phyloP scores from a whole-genome alignment of 2,797 vertebrate genomes.

The Gallinago nigripennis region DNA sequence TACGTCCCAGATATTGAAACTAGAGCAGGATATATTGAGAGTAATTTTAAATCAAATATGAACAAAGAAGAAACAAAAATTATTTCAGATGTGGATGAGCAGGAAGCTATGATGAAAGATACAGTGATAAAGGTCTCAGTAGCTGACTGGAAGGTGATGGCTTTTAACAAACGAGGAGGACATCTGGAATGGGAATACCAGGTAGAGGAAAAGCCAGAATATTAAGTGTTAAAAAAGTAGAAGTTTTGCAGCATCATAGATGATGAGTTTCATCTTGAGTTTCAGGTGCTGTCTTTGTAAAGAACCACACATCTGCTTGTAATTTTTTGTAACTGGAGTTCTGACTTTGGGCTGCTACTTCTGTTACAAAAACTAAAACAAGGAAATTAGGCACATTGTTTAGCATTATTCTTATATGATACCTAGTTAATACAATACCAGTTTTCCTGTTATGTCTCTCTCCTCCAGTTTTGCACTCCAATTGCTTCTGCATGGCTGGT shows the following conservation, averaged over 20 bases:
- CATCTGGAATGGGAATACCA: slow-evolving; percentile 96
- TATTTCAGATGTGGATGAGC: slow-evolving; percentile 86
- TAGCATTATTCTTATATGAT: neutral
- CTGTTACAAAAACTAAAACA: neutral
- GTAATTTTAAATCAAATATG: slow-evolving; percentile 76
- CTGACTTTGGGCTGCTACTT: neutral
- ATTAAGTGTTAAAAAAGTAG: neutral
- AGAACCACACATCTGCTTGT: neutral
- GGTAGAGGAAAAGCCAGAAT: slow-evolving; percentile 74
- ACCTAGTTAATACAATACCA: neutral
- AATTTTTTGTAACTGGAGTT: neutral
- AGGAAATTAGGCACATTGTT: neutral
- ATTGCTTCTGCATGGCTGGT: slow-evolving; percentile 97
- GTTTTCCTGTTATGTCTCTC: neutral
- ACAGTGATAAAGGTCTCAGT: slow-evolving; percentile 95
- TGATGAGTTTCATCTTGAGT: neutral
- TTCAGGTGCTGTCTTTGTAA: neutral
- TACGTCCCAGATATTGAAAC: slow-evolving; percentile 87
- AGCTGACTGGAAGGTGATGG: slow-evolving; percentile 96
- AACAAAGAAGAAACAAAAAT: slow-evolving; percentile 81
- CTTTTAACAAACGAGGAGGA: slow-evolving; percentile 87
- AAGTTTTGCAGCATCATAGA: neutral
- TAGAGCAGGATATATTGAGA: slow-evolving; percentile 88
- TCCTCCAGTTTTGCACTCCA: slow-evolving; percentile 91
- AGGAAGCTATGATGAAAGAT: slow-evolving; percentile 82